Evolutionary conservation across 2,888 invertebrate species (phyloP), one percentile per base, ranked within the genome.

Genomic region (Agrochola circellaris): DNA sequence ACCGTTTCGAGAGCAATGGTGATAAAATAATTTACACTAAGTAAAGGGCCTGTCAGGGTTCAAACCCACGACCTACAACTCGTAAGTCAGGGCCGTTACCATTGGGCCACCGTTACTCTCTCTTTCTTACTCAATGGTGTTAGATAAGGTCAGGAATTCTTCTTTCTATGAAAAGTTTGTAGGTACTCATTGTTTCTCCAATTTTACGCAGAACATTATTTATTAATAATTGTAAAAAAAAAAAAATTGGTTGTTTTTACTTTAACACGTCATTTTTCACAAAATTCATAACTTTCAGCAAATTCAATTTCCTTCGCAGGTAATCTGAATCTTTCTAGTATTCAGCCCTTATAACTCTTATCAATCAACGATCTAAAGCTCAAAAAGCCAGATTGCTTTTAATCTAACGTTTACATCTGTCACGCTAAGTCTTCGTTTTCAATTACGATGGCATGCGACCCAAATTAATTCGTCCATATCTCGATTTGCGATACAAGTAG

Each of bases 391-490:
- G 83, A 87, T 87, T 85, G 75, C 79, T 89, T 38, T 82, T 87
- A 90, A 92, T 91, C 90, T 86, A 82, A 66, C 80, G 83, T 90
- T 91, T 91, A 91, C 91, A 92, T 91, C 91, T 92, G 93, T 93
- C 91, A 92, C 90, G 87, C 90, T 93, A 93, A 93, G 93, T 93
- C 94, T 92, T 93, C 92, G 89, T 93, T 93, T 95, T 94, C 95
- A 96, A 95, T 96, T 95, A 95, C 91, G 85, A 83, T 88, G 91
- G 91, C 94, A 92, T 92, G 92, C 92, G 93, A 90, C 92, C 92
- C 88, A 94, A 94, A 95, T 96, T 96, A 95, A 95, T 95, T 95
- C 94, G 91, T 90, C 89, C 93, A 93, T 95, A 95, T 95, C 94
- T 90, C 93, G 94, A 95, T 95, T 92, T 89, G 90, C 92, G 92